phyloP scores from a whole-genome alignment of 2,797 vertebrate genomes.

The Benthosema pterotum region DNA sequence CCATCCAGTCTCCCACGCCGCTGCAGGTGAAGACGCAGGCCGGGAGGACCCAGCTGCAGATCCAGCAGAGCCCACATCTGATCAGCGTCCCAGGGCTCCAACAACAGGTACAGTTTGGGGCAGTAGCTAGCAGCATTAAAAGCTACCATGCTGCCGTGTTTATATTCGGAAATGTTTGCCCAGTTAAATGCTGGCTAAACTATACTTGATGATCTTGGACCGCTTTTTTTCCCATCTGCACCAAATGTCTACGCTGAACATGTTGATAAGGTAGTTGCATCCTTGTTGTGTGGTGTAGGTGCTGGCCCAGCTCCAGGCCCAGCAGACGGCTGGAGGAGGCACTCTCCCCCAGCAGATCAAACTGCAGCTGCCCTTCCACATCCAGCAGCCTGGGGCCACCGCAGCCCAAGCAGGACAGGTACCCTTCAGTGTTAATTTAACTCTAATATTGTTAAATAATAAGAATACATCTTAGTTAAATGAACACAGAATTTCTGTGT shows the following conservation, averaged over 20 bases:
- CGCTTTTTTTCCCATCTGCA: no score
- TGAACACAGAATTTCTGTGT: no score
- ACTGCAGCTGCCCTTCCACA: constrained; percentile 90
- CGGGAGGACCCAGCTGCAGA: constrained; percentile 77
- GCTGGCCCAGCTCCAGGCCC: constrained; percentile 87
- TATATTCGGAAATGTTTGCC: no score
- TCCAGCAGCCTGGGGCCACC: constrained; percentile 79
- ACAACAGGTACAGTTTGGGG: constrained; percentile 81
- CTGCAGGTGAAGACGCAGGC: constrained; percentile 82
- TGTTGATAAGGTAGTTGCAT: neutral
- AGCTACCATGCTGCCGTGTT: no score
- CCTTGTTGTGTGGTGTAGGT: constrained; percentile 71
- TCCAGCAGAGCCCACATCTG: constrained; percentile 86
- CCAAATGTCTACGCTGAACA: no score
- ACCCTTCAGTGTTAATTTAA: neutral
- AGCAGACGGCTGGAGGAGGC: constrained; percentile 78
- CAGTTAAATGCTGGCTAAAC: no score
- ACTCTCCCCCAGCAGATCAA: constrained; percentile 86
- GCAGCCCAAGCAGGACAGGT: constrained; percentile 75
- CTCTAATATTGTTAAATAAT: no score
- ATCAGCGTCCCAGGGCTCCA: constrained; percentile 87
- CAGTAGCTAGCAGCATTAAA: no score
- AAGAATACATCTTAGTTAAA: no score
- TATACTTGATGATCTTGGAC: no score
- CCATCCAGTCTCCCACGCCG: constrained; percentile 83